These are phyloP conservation scores for Etheostoma nigrum DNA, from an alignment of 2,797 vertebrate species.

Conservation along the genomic window DNA sequence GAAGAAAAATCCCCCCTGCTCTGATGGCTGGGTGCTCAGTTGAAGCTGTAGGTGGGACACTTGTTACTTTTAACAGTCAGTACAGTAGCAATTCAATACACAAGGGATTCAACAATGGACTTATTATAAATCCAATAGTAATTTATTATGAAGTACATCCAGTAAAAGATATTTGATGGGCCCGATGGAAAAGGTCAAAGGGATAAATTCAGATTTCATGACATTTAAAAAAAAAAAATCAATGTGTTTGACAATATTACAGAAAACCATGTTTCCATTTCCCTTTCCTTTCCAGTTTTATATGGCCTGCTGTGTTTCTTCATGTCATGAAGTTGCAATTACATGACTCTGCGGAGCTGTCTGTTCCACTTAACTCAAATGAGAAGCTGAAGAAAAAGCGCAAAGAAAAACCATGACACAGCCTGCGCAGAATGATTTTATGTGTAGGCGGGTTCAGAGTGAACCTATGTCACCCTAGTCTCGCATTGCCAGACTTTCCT, in stretches of 20 bases:
- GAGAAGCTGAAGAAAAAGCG: too few relatives aligned
- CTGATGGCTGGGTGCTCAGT: neutral
- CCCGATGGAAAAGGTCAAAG: constrained; percentile 2
- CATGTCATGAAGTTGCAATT: too few relatives aligned
- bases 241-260: neutral
- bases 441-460: neutral
- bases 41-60: neutral
- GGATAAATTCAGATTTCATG: constrained; percentile 13
- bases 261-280: neutral
- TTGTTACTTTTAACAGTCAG: constrained; percentile 10
- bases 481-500: too few relatives aligned
- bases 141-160: constrained; percentile 17
- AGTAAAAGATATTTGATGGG: neutral
- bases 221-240: constrained; percentile 9
- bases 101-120: neutral
- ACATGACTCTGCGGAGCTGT: too few relatives aligned
- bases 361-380: too few relatives aligned
- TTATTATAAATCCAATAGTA: neutral
- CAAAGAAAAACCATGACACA: too few relatives aligned
- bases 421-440: too few relatives aligned
- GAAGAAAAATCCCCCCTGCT: neutral
- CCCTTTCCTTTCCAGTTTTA: neutral
- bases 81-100: constrained; percentile 4
- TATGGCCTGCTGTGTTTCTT: neutral
- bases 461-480: neutral